These are phyloP conservation scores for Zaprionus lachaisei DNA, from an alignment of 1,140 invertebrate species.

Conservation along the genomic window DNA sequence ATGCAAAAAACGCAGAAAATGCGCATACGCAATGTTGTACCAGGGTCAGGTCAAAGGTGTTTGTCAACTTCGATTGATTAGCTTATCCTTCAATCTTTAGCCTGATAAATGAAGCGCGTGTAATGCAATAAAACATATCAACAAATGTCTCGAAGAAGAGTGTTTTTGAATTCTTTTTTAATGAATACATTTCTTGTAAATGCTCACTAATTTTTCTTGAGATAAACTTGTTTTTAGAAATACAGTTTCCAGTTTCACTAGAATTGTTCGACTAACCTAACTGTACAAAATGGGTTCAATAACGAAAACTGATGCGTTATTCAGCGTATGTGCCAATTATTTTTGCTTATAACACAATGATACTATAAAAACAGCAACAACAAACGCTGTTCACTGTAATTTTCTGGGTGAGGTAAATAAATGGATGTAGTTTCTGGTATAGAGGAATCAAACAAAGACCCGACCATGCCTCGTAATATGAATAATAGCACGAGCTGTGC, in stretches of 20 bases:
- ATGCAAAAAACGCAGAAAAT: constrained; percentile 25
- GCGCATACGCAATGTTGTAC: constrained; percentile 29
- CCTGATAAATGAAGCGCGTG: constrained; percentile 8
- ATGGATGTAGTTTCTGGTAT: not conserved
- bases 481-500: constrained; percentile 33
- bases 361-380: not conserved
- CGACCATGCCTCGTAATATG: constrained; percentile 19
- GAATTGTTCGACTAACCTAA: not conserved
- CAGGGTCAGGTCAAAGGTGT: constrained; percentile 37
- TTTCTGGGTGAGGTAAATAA: constrained; percentile 17
- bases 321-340: constrained; percentile 16
- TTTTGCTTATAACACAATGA: not conserved
- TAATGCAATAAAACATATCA: no score
- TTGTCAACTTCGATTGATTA: constrained; percentile 29
- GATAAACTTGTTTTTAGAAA: no score
- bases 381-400: constrained; percentile 3
- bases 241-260: not conserved
- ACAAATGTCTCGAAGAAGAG: no score
- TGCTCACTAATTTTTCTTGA: no score
- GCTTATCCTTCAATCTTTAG: constrained; percentile 27
- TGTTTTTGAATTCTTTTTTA: no score
- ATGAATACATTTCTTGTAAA: no score
- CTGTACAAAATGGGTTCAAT: not conserved
- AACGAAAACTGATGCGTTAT: constrained; percentile 17
- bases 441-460: not conserved